A percentile compares a stretch with the other conserved stretches of the same genome.
Evolutionary conservation across 2,113 vertebrate genomes (phyloP).

Genomic region (Marmota monax): DNA sequence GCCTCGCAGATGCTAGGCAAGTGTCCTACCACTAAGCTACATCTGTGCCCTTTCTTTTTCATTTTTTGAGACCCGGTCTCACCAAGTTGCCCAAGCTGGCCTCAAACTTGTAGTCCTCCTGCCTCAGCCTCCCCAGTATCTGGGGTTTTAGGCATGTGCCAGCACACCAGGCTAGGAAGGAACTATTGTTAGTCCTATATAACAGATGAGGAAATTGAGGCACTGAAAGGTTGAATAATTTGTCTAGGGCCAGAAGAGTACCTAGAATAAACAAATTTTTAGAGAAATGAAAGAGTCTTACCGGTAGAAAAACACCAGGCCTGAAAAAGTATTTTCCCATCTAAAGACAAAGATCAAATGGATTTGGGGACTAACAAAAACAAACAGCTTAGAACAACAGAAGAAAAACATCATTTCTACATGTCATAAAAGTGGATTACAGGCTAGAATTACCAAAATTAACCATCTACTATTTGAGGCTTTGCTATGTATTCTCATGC

Average conservation of each 20-base stretch:
- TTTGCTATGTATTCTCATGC: not conserved
- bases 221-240: not conserved
- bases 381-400: not conserved
- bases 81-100: not conserved
- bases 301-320: not conserved
- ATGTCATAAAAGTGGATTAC: not conserved
- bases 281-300: not conserved
- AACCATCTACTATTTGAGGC: not conserved
- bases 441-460: not conserved
- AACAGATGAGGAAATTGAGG: not conserved
- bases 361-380: not conserved
- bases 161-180: not conserved
- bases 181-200: not conserved
- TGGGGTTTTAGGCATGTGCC: not conserved
- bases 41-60: not conserved
- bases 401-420: conserved; percentile 20
- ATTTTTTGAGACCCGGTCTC: not conserved
- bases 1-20: not conserved
- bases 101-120: not conserved
- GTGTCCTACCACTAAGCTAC: not conserved
- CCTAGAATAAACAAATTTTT: not conserved
- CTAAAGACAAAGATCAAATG: not conserved
- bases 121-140: not conserved
- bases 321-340: not conserved
- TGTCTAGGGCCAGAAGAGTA: conserved; percentile 15